Evolutionary conservation across 2,888 invertebrate genomes (phyloP), one percentile per base, ranked within the genome.

Genomic region (Leistus spinibarbis): DNA sequence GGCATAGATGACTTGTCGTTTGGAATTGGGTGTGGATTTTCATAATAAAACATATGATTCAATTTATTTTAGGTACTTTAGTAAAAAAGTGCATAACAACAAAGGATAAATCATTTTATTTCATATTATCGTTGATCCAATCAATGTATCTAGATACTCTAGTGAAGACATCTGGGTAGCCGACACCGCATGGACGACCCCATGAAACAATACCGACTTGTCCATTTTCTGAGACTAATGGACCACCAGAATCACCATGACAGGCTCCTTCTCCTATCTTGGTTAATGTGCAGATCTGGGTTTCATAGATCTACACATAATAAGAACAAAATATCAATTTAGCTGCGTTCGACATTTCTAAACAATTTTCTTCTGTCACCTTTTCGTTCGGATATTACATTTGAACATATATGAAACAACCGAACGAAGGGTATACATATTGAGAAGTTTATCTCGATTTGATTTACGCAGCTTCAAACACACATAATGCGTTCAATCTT

Each of bases 201-300:
- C 86, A 86, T 1, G 86, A 86, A 16, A 86, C 86, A 20, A 79
- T 76, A 16, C 78, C 79, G 17, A 73, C 72, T 4, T 4, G 66
- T 54, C 13, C 7, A 10, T 74, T 77, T 24, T 77, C 72, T 1
- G 69, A 75, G 7, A 65, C 76, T 3, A 79, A 62, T 4, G 79
- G 79, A 9, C 78, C 77, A 9, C 79, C 79, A 9, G 78, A 77
- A 75, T 80, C 80, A n/a, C 79, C 90, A 80, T 90, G 89, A 79
- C 90, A 90, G 78, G 90, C 89, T 0, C 90, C 90, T 83, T 89
- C 88, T 0, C 90, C 90, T 65, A 82, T 81, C 79, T 85, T 87
- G 54, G 89, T 89, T 20, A 90, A 82, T 0, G 90, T 89, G 79
- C 90, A 91, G 78, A 91, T 88, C 80, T 90, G 88, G 0, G 84